phyloP scores from a whole-genome alignment of 2,888 invertebrate genomes.

The Netelia inedita region DNA sequence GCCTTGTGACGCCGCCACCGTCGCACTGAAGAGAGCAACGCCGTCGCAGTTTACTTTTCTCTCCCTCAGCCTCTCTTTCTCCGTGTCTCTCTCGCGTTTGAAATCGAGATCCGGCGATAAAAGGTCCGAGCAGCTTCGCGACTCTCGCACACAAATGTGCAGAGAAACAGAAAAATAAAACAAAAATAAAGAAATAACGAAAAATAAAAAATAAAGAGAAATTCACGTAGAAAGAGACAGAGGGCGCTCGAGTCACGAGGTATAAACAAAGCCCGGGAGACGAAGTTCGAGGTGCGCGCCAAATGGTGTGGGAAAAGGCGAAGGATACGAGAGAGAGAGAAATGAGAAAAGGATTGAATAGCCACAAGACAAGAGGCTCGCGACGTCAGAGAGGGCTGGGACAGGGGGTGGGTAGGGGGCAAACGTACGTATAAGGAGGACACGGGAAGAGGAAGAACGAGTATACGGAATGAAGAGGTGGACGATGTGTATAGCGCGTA shows the following conservation, averaged over 20 bases:
- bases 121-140: conserved; percentile 59
- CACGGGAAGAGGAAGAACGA: conserved; percentile 38
- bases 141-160: conserved; percentile 11
- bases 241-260: conserved; percentile 40
- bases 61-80: conserved; percentile 8
- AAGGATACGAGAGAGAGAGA: conserved; percentile 48
- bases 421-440: conserved; percentile 33
- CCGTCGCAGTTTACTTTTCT: conserved; percentile 36
- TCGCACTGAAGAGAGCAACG: conserved; percentile 33
- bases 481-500: conserved; percentile 21
- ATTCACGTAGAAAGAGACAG: conserved; percentile 55
- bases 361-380: conserved; percentile 57
- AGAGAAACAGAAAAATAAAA: conserved; percentile 55
- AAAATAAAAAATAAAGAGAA: conserved; percentile 62
- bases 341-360: conserved; percentile 65
- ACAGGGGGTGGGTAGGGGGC: conserved; percentile 64
- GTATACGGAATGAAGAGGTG: conserved; percentile 48
- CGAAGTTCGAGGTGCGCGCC: conserved; percentile 31
- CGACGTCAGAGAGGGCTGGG: conserved; percentile 57
- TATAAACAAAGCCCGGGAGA: conserved; percentile 58
- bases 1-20: conserved; percentile 57
- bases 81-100: conserved; percentile 38
- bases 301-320: conserved; percentile 51
- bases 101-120: conserved; percentile 66
- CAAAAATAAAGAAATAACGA: conserved; percentile 9